A percentile compares a stretch with the other conserved stretches of the same genome.
Conservation (phyloP, 2,113 vertebrate species). For the Ahaetulla prasina region DNA sequence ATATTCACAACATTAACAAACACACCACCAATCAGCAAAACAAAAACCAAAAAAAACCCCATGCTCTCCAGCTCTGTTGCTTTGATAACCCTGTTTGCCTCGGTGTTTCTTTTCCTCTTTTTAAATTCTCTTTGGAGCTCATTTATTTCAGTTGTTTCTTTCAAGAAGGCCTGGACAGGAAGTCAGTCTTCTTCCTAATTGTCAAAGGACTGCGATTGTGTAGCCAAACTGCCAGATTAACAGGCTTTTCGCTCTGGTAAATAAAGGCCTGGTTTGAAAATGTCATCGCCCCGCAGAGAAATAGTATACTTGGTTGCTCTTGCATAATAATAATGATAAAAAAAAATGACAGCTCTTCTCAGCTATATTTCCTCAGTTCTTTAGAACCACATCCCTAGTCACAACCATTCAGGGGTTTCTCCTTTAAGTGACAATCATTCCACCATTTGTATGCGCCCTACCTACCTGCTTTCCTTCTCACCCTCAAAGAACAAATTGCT, state of each 20-base stretch:
- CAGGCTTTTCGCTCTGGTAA: neutral
- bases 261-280: neutral
- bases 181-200: neutral
- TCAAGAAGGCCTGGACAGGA: neutral
- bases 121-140: neutral
- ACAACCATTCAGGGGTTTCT: neutral
- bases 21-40: neutral
- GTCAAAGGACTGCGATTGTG: neutral
- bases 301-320: neutral
- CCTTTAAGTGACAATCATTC: neutral
- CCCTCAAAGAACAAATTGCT: neutral
- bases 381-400: neutral
- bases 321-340: neutral
- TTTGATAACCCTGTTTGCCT: neutral
- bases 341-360: neutral
- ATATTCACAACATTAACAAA: neutral
- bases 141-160: neutral
- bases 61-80: neutral
- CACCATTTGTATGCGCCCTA: neutral
- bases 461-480: neutral
- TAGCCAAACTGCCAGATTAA: neutral
- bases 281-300: neutral
- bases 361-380: neutral
- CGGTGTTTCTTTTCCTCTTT: neutral
- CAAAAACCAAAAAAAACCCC: too few species aligned